Conservation (phyloP, 2,888 invertebrate genomes). For the Acleris literana region DNA sequence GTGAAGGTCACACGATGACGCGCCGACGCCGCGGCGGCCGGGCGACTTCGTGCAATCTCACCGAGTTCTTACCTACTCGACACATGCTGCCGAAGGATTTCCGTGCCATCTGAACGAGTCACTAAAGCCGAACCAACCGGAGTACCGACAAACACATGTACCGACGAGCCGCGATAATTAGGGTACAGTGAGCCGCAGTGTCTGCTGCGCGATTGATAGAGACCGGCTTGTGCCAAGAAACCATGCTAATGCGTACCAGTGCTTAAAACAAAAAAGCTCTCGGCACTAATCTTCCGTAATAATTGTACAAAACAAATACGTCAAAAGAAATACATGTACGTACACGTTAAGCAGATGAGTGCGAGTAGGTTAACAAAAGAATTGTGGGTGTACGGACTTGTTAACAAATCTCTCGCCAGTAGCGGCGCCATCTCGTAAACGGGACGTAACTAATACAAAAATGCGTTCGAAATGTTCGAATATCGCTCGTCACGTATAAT, state of each 20-base stretch:
- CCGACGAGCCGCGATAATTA: too few relatives aligned
- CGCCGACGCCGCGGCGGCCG: slow-evolving; percentile 32
- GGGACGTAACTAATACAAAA: slow-evolving; percentile 8
- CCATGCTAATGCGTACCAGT: slow-evolving; percentile 20
- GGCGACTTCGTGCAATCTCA: slow-evolving; percentile 5
- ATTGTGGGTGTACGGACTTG: too few relatives aligned
- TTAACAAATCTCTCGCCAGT: too few relatives aligned
- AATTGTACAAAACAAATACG: not conserved
- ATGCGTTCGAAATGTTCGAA: slow-evolving; percentile 45
- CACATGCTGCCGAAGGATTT: slow-evolving; percentile 25
- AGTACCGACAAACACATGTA: too few relatives aligned
- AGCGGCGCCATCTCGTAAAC: not conserved
- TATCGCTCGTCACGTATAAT: slow-evolving; percentile 40
- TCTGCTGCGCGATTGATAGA: not conserved
- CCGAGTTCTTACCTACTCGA: slow-evolving; percentile 4
- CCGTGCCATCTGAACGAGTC: slow-evolving; percentile 20
- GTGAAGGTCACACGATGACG: slow-evolving; percentile 56
- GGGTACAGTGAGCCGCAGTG: too few relatives aligned
- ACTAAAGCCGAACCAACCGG: slow-evolving; percentile 16
- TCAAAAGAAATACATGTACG: too few relatives aligned
- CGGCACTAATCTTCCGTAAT: not conserved
- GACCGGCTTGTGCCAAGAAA: slow-evolving; percentile 23
- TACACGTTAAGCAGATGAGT: too few relatives aligned
- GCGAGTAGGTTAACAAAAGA: too few relatives aligned
- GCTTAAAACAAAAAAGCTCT: slow-evolving; percentile 29